phyloP scores from a whole-genome alignment of 2,113 vertebrate genomes.

The Turnix velox region DNA sequence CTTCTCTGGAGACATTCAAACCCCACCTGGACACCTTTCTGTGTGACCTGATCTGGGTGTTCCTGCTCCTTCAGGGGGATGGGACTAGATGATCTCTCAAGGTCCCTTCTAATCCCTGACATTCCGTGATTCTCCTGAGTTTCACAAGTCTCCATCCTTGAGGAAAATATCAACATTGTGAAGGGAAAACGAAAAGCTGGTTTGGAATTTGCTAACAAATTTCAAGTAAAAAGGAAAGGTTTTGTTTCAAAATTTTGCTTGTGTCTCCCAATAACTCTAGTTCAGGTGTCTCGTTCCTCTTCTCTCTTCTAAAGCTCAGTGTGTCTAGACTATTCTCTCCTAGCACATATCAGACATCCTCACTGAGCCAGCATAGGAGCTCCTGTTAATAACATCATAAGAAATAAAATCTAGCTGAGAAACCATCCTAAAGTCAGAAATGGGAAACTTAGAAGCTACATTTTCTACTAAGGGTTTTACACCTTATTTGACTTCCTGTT shows the following conservation, averaged over 20 bases:
- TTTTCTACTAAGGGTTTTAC: neutral
- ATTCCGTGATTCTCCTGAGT: too few relatives aligned
- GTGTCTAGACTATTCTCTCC: neutral
- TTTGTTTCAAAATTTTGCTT: neutral
- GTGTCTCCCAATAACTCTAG: neutral
- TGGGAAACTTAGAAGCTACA: neutral
- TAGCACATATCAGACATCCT: neutral
- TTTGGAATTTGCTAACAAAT: neutral
- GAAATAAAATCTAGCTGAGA: neutral
- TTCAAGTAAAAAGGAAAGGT: neutral
- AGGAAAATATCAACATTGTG: neutral
- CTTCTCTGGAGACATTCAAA: too few relatives aligned
- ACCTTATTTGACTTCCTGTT: neutral
- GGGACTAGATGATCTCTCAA: too few relatives aligned
- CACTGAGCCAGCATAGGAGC: neutral
- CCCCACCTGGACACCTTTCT: too few relatives aligned
- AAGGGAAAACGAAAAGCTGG: neutral
- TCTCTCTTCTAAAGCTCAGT: neutral
- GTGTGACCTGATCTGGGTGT: too few relatives aligned
- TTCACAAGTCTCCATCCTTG: neutral
- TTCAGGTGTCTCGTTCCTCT: neutral
- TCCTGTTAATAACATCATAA: neutral
- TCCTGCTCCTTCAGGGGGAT: too few relatives aligned
- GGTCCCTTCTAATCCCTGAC: too few relatives aligned
- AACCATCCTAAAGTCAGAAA: neutral